phyloP scores from a whole-genome alignment of 2,888 invertebrate genomes.

The Dendrolimus houi region DNA sequence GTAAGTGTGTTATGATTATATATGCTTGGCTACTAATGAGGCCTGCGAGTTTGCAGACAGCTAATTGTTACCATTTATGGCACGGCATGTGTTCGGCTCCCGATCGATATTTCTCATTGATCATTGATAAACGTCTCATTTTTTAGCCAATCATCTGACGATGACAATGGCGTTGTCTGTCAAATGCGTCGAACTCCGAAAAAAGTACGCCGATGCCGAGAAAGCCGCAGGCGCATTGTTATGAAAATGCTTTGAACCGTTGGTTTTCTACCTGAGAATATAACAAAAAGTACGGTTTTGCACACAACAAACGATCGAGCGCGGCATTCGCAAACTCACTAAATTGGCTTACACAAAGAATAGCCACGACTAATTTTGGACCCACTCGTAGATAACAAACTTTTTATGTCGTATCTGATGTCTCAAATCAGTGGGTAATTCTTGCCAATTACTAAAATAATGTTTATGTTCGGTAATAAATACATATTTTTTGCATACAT shows the following conservation, averaged over 20 bases:
- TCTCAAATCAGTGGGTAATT: neutral
- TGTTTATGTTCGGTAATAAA: too few relatives aligned
- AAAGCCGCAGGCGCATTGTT: constrained; percentile 71
- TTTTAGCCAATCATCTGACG: constrained; percentile 66
- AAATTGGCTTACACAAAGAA: constrained; percentile 64
- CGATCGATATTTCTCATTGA: constrained; percentile 57
- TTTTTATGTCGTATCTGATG: constrained; percentile 40
- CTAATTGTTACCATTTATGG: constrained; percentile 54
- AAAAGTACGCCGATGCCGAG: constrained; percentile 61
- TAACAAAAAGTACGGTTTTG: constrained; percentile 64
- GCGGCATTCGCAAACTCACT: constrained; percentile 47
- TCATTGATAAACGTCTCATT: constrained; percentile 55
- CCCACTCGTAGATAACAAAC: constrained; percentile 36
- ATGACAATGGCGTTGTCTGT: constrained; percentile 71
- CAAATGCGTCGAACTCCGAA: constrained; percentile 59
- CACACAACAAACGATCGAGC: constrained; percentile 55
- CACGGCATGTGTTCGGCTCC: constrained; percentile 34
- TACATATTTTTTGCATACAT: too few relatives aligned
- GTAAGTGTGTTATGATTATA: constrained; percentile 71
- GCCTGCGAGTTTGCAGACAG: constrained; percentile 21
- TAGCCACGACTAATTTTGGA: constrained; percentile 63
- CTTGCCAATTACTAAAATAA: neutral
- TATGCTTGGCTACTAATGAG: constrained; percentile 12
- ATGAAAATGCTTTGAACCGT: constrained; percentile 69
- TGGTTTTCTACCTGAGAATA: constrained; percentile 65